Percentiles rank a stretch among this genome's conserved stretches.
Conservation (phyloP, 2,888 invertebrate genomes). For the Labia minor region DNA sequence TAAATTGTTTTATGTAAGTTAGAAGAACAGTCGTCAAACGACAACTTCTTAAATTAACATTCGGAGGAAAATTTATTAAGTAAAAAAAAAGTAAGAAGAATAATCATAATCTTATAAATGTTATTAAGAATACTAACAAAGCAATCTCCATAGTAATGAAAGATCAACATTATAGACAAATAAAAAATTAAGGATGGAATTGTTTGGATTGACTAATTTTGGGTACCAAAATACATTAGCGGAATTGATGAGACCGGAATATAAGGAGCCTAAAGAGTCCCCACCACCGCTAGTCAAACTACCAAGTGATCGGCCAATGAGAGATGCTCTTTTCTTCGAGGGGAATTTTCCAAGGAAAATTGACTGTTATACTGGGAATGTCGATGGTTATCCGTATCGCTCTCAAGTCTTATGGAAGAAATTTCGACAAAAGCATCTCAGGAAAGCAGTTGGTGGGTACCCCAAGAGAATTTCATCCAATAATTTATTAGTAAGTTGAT, state of each 20-base stretch:
- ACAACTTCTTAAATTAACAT: too few relatives aligned
- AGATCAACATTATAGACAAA: too few relatives aligned
- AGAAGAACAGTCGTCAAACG: too few relatives aligned
- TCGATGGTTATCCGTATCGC: slow-evolving; percentile 9
- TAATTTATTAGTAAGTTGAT: not conserved
- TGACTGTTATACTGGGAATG: not conserved
- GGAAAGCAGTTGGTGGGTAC: slow-evolving; percentile 13
- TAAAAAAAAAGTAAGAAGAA: too few relatives aligned
- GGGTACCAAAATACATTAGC: not conserved
- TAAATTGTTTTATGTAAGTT: too few relatives aligned
- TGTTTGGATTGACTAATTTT: not conserved
- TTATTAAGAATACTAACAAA: too few relatives aligned
- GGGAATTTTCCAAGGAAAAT: not conserved
- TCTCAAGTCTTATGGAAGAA: not conserved
- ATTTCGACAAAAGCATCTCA: not conserved
- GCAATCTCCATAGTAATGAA: too few relatives aligned
- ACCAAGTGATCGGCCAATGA: not conserved
- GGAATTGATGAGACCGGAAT: not conserved
- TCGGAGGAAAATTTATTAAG: too few relatives aligned
- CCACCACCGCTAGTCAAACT: not conserved
- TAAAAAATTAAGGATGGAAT: not conserved
- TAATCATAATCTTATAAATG: too few relatives aligned
- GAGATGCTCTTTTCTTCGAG: not conserved
- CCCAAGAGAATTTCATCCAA: too few relatives aligned
- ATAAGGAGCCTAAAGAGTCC: not conserved